Conservation (phyloP, 1,140 invertebrate genomes). For the Drosophila biarmipes region DNA sequence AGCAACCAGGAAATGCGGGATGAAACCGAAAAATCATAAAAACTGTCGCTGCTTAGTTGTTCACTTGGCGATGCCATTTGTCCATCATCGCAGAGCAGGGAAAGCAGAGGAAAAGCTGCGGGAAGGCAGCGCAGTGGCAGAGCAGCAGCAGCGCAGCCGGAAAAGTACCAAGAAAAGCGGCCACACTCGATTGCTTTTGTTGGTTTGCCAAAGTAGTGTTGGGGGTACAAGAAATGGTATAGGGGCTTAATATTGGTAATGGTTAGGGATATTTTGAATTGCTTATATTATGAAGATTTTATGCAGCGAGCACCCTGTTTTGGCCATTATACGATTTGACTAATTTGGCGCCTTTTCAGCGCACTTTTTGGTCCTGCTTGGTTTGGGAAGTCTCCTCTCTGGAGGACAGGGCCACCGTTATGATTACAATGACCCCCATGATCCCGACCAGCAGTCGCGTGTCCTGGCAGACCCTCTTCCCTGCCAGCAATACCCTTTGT, state of each 20-base stretch:
- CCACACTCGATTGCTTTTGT: conserved; percentile 57
- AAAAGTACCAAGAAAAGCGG: conserved; percentile 15
- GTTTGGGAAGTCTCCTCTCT: background rate
- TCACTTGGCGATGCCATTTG: conserved; percentile 53
- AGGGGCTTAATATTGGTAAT: background rate
- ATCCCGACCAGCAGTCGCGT: conserved; percentile 57
- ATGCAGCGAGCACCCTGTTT: conserved; percentile 55
- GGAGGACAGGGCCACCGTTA: conserved; percentile 39
- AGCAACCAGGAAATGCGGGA: conserved; percentile 8
- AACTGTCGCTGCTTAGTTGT: conserved; percentile 60
- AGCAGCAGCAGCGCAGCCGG: conserved; percentile 16
- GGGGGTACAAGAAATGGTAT: background rate
- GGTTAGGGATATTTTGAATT: conserved; percentile 9
- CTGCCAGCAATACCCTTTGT: conserved; percentile 12
- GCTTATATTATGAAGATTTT: conserved; percentile 12
- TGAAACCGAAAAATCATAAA: conserved; percentile 62
- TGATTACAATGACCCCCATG: conserved; percentile 80
- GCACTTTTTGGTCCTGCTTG: conserved; percentile 43
- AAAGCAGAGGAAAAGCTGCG: conserved; percentile 24
- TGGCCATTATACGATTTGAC: conserved; percentile 48
- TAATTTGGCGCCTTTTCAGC: conserved; percentile 60
- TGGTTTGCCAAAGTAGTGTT: conserved; percentile 53
- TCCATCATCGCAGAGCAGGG: conserved; percentile 27
- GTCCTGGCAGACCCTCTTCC: conserved; percentile 11
- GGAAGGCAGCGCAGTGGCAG: conserved; percentile 13